Base-by-base conservation (phyloP, 2,113 vertebrate species). In the Pluvianellus socialis region DNA sequence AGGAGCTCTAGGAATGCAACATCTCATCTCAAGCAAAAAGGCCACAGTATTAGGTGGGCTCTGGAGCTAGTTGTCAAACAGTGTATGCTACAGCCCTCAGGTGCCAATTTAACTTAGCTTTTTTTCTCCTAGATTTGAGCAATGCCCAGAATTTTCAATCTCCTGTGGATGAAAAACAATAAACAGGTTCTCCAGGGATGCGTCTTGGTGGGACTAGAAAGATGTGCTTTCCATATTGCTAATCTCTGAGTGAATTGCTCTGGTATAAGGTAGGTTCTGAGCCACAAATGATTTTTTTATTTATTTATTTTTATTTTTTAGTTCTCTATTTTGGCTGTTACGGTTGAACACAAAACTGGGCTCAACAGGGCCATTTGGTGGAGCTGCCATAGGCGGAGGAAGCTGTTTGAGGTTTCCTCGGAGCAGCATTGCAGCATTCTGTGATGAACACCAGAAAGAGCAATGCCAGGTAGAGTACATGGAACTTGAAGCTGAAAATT, bases 401-500 rank as follows among this genome's bases (percentile, higher is more conserved):
- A 63, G 26, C 61, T 94, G 52, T 32, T 71, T 88, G 82, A 82
- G 87, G 49, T 96, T 84, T 90, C 63, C 88, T 88, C 23, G 10
- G 28, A 88, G 35, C 59, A 71, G 16, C 52, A 21, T 47, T 90
- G 58, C 58, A 59, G 92, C 10, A 2, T 30, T 59, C 79, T 94
- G 62, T 79, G 88, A 92, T 33, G 35, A 81, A 67, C 87, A 70
- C 62, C 53, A 72, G 47, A 62, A 71, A 70, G 74, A 1, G 7
- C 68, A 56, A 86, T 88, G 92, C 91, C 90, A 97, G 97, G 96
- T 94, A 98, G 1, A 93, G 88, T 42, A 83, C 93, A 95, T 82
- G 55, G 86, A 97, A 96, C 82, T 61, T 45, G 10, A 86, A 94
- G 95, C 93, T 50, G 93, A 83, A 98, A 98, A 98, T 98, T 97